Percentiles rank a stretch among this genome's conserved stretches.
These are phyloP conservation scores for Myiotriccus ornatus DNA, from an alignment of 2,797 vertebrate genomes.

Conservation along the genomic window DNA sequence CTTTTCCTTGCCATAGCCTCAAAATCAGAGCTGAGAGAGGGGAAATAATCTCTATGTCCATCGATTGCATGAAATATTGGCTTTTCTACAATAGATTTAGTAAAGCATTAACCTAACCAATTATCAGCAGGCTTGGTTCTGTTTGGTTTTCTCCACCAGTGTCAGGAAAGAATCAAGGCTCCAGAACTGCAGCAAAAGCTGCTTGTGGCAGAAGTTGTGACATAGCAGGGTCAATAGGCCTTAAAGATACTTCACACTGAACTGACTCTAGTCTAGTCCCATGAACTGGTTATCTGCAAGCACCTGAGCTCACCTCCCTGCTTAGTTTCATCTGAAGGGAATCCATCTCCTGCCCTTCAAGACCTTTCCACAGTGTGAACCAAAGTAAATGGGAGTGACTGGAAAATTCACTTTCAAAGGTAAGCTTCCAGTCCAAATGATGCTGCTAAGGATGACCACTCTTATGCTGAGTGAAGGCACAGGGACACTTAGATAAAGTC, in stretches of 20 bases:
- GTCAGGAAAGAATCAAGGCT: not conserved
- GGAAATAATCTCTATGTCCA: not conserved
- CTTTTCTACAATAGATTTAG: not conserved
- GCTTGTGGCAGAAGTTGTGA: not conserved
- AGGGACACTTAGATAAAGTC: not conserved
- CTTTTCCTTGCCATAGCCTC: not conserved
- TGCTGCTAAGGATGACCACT: not conserved
- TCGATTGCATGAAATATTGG: rapidly evolving
- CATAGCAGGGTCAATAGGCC: not conserved
- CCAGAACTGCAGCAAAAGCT: not conserved
- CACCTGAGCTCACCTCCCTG: not conserved
- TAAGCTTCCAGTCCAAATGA: not conserved
- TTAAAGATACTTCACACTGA: not conserved
- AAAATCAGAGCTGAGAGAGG: not conserved
- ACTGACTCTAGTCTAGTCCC: not conserved
- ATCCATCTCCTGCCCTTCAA: not conserved
- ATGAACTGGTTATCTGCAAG: not conserved
- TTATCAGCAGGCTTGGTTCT: not conserved
- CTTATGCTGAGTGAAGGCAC: not conserved
- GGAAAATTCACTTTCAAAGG: not conserved
- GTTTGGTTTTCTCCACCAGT: not conserved
- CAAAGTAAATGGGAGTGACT: not conserved
- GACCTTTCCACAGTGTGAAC: not conserved
- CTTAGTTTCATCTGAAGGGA: not conserved
- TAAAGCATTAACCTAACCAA: not conserved